Conservation (phyloP, 2,888 invertebrate species). For the Lucinisca nassula region DNA sequence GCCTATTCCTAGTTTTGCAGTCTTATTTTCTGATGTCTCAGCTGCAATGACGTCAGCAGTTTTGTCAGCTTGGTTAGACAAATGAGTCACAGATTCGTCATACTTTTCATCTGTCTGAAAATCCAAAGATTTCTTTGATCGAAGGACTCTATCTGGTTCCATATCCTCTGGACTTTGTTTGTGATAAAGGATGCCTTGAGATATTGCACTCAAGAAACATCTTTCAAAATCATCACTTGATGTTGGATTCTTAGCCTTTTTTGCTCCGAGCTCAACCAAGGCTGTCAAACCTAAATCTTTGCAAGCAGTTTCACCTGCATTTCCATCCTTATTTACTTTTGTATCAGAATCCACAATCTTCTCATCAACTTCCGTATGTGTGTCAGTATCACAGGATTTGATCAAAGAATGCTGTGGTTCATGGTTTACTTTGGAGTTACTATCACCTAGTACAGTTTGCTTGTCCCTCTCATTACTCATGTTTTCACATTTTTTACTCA, state of each 20-base stretch:
- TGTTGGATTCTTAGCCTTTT: neutral
- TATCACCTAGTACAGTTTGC: too few relatives aligned
- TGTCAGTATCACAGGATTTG: neutral
- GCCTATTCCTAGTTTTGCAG: too few relatives aligned
- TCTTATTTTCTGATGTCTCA: too few relatives aligned
- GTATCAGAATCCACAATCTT: neutral
- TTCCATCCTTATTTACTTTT: neutral
- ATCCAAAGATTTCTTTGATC: neutral
- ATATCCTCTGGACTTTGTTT: neutral
- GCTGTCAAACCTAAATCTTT: neutral
- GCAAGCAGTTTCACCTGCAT: neutral
- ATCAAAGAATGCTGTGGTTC: neutral
- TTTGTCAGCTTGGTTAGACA: too few relatives aligned
- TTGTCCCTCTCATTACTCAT: too few relatives aligned
- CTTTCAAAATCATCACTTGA: constrained; percentile 68
- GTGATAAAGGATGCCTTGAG: neutral
- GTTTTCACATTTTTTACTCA: too few relatives aligned
- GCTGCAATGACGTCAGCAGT: too few relatives aligned
- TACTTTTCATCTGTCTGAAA: too few relatives aligned
- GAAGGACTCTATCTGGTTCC: neutral
- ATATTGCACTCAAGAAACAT: constrained; percentile 29
- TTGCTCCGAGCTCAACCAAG: neutral
- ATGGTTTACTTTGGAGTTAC: too few relatives aligned
- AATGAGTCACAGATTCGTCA: too few relatives aligned
- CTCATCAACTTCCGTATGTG: neutral